Evolutionary conservation across 2,797 vertebrate genomes (phyloP).

Genomic region (Anableps anableps): DNA sequence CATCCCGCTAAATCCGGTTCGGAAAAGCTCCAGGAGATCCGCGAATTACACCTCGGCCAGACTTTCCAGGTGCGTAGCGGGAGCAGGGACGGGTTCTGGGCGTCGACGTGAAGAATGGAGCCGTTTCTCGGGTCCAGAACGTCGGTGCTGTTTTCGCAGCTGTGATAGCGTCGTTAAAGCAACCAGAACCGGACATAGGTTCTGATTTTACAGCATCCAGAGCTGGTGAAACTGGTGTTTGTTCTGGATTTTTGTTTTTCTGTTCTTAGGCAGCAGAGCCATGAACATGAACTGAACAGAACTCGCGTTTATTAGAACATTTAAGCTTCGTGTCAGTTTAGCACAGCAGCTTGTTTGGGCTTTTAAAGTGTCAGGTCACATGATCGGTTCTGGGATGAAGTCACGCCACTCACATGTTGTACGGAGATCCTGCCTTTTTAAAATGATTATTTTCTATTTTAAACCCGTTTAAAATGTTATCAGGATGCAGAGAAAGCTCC

Average conservation of each 20-base stretch:
- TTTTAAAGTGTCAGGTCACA: conserved; percentile 40
- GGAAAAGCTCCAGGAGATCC: conserved; percentile 82
- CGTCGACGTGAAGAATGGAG: not conserved
- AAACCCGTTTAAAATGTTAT: not conserved
- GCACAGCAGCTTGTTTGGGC: not conserved
- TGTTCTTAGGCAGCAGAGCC: not conserved
- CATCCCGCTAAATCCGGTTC: conserved; percentile 88
- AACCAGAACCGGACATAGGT: not conserved
- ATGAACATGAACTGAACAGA: not conserved
- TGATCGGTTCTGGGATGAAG: conserved; percentile 22
- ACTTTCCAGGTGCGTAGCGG: conserved; percentile 84
- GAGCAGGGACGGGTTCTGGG: not conserved
- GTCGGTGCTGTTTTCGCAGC: not conserved
- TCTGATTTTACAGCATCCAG: not conserved
- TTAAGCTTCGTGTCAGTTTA: not conserved
- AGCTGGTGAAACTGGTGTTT: not conserved
- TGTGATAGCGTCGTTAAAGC: not conserved
- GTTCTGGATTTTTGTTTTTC: not conserved
- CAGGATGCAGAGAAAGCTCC: no score
- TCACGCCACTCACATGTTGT: conserved; percentile 29
- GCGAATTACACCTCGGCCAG: conserved; percentile 86
- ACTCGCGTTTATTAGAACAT: not conserved
- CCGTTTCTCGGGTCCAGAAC: not conserved
- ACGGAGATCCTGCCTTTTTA: not conserved
- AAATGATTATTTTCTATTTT: not conserved